Evolutionary conservation across 2,113 vertebrate genomes (phyloP).

Genomic region (Salvelinus namaycush): DNA sequence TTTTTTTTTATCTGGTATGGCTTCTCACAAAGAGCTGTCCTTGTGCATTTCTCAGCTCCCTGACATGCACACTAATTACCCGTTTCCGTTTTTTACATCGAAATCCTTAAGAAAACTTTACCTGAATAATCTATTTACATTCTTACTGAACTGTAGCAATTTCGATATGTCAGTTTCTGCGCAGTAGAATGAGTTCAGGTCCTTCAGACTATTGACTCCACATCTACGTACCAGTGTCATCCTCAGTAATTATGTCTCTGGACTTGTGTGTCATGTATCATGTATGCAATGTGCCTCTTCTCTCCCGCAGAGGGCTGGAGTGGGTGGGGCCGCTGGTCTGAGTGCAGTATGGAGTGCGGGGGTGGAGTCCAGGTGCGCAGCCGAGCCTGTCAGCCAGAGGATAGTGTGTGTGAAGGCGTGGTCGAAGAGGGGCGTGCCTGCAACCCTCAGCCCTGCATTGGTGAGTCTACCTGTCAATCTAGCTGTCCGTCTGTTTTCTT

Average conservation of each 20-base stretch:
- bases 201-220: too few relatives aligned
- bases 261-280: neutral
- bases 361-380: conserved; percentile 93
- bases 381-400: conserved; percentile 84
- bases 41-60: neutral
- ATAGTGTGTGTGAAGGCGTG: conserved; percentile 86
- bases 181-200: too few relatives aligned
- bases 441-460: conserved; percentile 90
- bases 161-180: too few relatives aligned
- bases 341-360: conserved; percentile 93
- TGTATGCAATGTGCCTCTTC: neutral
- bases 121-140: neutral
- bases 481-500: neutral
- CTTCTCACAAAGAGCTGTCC: neutral
- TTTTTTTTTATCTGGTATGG: neutral
- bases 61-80: neutral
- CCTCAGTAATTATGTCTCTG: neutral
- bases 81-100: neutral
- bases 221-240: too few relatives aligned
- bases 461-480: conserved; percentile 66
- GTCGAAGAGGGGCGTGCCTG: conserved; percentile 92
- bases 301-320: conserved; percentile 86
- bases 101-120: neutral
- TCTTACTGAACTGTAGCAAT: conserved; percentile 14
- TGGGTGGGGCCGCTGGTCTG: conserved; percentile 90